Conservation (phyloP, 2,113 vertebrate genomes). For the Dicrurus megarhynchus region DNA sequence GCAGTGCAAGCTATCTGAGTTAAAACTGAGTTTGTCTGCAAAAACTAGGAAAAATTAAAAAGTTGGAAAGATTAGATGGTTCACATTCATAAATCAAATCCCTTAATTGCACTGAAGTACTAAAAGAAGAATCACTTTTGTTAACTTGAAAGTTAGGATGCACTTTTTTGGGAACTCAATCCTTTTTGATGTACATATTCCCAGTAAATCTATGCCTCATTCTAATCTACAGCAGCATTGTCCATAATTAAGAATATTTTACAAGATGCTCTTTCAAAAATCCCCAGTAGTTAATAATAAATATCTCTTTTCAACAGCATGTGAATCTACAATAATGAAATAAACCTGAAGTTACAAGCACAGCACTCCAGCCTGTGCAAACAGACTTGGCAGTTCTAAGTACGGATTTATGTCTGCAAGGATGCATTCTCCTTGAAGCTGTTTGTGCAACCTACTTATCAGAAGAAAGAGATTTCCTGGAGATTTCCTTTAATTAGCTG, state of each 20-base stretch:
- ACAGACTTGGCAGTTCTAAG: not conserved
- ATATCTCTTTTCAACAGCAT: not conserved
- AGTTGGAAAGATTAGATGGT: not conserved
- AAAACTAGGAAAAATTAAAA: not conserved
- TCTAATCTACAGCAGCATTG: not conserved
- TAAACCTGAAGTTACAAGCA: not conserved
- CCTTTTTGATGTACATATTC: not conserved
- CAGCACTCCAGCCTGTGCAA: not conserved
- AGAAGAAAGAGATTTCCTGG: conserved; percentile 46
- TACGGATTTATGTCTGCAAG: conserved; percentile 21
- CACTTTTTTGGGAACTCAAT: not conserved
- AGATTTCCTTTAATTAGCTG: conserved; percentile 53
- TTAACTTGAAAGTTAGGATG: not conserved
- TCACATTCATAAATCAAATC: not conserved
- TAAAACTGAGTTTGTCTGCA: not conserved
- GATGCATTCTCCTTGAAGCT: conserved; percentile 51
- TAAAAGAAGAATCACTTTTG: not conserved
- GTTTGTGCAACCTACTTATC: conserved; percentile 50
- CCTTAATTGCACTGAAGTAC: not conserved
- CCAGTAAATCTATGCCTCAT: not conserved
- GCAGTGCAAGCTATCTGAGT: not conserved
- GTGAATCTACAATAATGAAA: not conserved
- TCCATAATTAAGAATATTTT: not conserved
- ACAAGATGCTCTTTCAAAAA: not conserved
- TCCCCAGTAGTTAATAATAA: not conserved